Base-by-base conservation (phyloP, 2,797 vertebrate species). In the Spea hammondii region DNA sequence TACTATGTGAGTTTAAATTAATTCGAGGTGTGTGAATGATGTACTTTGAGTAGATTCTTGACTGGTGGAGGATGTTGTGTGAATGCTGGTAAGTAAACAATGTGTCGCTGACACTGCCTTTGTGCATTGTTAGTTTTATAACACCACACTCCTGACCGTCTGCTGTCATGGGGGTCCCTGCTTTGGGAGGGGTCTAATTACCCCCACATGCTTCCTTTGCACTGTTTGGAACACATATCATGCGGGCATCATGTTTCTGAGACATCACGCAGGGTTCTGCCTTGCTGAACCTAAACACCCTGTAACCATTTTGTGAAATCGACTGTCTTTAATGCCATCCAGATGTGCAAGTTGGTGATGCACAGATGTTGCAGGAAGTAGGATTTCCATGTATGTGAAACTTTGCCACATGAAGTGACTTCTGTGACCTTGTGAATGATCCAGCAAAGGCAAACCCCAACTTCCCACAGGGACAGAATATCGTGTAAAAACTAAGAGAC, bases 221-320 rank as follows among this genome's bases (percentile, higher is more conserved):
- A 82, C 79, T 82, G 75, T 82, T 64, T 82, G 70, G 65, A 82
- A 73, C 75, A 82, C 75, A 82, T 77, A 82, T 74, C 70, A 77
- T n/a, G 57, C 79, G 65, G 75, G 53, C 64, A 73, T 77, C 79
- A 66, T 68, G 70, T 57, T 77, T 65, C 50, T 70, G 57, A 74
- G 57, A 73, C 14, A 10, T 82, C 65, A 73, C 75, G 62, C 17
- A 14, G 69, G 5, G 13, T 67, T 65, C 62, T 76, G 46, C 48
- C 13, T 76, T 72, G 44, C 47, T 76, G 17, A 14, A 67, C 68
- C 47, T 6, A 62, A 12, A 60, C 49, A 73, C 45, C 32, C 8
- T 57, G 72, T 62, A 72, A 54, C 59, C 68, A 51, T 72, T 66
- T 60, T 60, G 71, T 47, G 54, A 81, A 50, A 44, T 51, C 57